A percentile compares a stretch with the other conserved stretches of the same genome.
Evolutionary conservation across 2,888 invertebrate genomes (phyloP).

Genomic region (Drosophila monieri): DNA sequence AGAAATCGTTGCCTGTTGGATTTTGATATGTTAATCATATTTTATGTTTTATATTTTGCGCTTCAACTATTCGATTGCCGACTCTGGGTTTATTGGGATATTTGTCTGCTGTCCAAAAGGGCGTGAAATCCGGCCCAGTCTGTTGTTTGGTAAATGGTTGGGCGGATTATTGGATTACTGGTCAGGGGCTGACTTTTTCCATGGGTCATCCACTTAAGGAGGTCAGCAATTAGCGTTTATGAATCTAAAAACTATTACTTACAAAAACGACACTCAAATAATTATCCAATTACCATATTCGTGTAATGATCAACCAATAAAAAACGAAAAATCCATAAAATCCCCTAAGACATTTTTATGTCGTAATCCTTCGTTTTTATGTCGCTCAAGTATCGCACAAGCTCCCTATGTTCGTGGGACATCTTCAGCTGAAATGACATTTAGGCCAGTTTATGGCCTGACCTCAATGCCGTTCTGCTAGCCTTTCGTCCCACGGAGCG

Average conservation of each 20-base stretch:
- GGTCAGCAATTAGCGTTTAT: conserved; percentile 57
- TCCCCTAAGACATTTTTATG: conserved; percentile 51
- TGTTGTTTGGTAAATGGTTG: not conserved
- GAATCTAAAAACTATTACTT: not conserved
- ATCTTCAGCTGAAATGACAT: conserved; percentile 57
- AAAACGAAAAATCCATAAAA: conserved; percentile 16
- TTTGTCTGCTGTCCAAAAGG: conserved; percentile 53
- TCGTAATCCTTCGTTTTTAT: conserved; percentile 70
- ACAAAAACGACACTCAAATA: conserved; percentile 4
- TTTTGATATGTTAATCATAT: conserved; percentile 74
- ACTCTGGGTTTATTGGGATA: conserved; percentile 36
- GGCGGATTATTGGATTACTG: not conserved
- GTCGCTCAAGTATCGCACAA: conserved; percentile 38
- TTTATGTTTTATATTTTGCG: conserved; percentile 74
- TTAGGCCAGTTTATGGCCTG: conserved; percentile 74
- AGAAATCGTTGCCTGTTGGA: conserved; percentile 41
- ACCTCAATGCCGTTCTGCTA: conserved; percentile 54
- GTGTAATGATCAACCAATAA: conserved; percentile 11
- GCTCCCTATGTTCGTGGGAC: conserved; percentile 9
- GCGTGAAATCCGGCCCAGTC: conserved; percentile 42
- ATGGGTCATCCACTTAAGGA: not conserved
- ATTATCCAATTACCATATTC: conserved; percentile 29
- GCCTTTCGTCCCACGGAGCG: conserved; percentile 51
- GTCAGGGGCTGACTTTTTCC: not conserved
- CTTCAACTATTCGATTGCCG: conserved; percentile 64